Conservation (phyloP, 2,888 invertebrate species). For the Limnephilus auricula region DNA sequence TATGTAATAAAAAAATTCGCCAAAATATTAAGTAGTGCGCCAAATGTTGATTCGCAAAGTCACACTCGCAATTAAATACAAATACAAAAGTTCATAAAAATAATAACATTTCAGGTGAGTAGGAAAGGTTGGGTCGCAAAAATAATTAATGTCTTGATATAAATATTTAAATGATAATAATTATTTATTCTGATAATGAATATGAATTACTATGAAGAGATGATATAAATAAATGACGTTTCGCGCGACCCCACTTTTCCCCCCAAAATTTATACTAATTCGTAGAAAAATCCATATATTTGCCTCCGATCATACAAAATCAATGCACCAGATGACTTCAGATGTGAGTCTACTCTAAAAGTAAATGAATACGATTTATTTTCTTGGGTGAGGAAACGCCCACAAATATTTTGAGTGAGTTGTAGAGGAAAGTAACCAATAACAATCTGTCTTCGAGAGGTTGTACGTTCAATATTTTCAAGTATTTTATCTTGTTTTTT, state of each 20-base stretch:
- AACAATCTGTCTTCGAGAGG: background rate
- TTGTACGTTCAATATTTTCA: background rate
- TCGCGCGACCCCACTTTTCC: background rate
- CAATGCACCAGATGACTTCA: background rate
- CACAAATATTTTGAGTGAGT: slow-evolving; percentile 8
- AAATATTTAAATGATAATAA: background rate
- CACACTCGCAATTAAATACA: background rate
- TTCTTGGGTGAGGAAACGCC: slow-evolving; percentile 16
- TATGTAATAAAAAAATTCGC: background rate
- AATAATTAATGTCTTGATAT: background rate
- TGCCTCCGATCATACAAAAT: background rate
- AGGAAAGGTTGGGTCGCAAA: background rate
- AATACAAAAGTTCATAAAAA: background rate
- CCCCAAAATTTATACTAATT: background rate
- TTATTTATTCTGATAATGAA: background rate
- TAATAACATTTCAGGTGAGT: background rate
- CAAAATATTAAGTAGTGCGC: background rate
- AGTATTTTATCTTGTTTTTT: background rate
- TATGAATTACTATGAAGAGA: background rate
- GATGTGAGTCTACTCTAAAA: background rate
- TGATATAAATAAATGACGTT: background rate
- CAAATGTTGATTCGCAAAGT: background rate
- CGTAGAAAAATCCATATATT: background rate
- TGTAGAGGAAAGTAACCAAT: background rate
- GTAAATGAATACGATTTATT: background rate